Evolutionary conservation across 1,140 invertebrate genomes (phyloP), one percentile per base, ranked within the genome.

Genomic region (Apis cerana): DNA sequence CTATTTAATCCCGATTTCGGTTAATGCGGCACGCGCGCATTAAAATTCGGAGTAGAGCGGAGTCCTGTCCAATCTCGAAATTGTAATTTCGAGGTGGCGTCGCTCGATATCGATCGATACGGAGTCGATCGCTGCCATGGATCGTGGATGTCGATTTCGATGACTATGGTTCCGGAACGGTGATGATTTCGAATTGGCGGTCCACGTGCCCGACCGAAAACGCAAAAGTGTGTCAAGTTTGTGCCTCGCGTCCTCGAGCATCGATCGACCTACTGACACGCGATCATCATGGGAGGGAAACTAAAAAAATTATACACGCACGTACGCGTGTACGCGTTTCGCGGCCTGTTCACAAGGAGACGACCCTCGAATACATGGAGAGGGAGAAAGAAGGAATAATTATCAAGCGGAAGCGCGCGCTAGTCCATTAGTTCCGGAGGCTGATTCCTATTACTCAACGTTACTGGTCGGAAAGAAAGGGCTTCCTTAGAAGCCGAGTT

Each of bases 361-460:
- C n/a, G 23, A 12, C 4, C 33, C 11, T 65, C 19, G 64, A 43
- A 0, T 10, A 43, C n/a, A n/a, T 2, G 12, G 12, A 64, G 17
- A 19, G 1, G 3, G 61, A 12, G 17, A 67, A 12, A 43, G 52
- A 10, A 23, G n/a, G 27, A 74, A 81, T 58, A 75, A 81, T 81
- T 58, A 71, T 19, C n/a, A 27, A 17, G 54, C 59, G 68, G 80
- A 87, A 86, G 78, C 19, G 75, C 76, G 33, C 65, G 71, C 76
- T 78, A 79, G 54, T 68, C 79, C 64, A 88, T 88, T 84, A 83
- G 71, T 86, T 86, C 81, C 81, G 85, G 78, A 75, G 72, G 81
- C 80, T 79, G 79, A 82, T 87, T 85, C 79, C 82, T 82, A 65
- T 88, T 88, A 88, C 85, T 87, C 62, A 85, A 88, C 86, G 70